Percentiles rank a stretch among this genome's conserved stretches.
Conservation (phyloP, 2,113 vertebrate genomes). For the Maccullochella peelii region DNA sequence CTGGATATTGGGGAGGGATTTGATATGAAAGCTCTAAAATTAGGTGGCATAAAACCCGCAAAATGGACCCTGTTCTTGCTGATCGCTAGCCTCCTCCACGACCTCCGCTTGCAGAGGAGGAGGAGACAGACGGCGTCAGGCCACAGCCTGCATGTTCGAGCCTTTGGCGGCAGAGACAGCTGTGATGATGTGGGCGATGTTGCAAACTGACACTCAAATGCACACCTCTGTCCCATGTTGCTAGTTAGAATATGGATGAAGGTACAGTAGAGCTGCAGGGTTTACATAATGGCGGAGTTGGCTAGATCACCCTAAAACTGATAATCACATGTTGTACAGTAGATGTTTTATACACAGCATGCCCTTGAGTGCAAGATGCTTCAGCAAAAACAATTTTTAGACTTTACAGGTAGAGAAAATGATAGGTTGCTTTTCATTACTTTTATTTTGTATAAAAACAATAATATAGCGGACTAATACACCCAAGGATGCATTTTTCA, state of each 20-base stretch:
- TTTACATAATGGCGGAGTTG: background rate
- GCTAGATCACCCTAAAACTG: background rate
- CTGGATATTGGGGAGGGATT: background rate
- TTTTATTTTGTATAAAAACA: background rate
- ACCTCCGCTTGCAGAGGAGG: slow-evolving; percentile 9
- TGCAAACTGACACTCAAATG: slow-evolving; percentile 20
- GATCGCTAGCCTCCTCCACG: background rate
- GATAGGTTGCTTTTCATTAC: background rate
- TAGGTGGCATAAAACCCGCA: background rate
- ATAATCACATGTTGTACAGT: background rate
- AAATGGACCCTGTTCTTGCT: background rate
- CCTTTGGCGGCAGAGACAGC: slow-evolving; percentile 22
- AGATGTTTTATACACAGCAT: background rate
- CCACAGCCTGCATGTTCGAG: slow-evolving; percentile 1
- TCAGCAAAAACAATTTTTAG: background rate
- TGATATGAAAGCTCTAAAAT: background rate
- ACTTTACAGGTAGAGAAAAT: background rate
- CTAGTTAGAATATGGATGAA: background rate
- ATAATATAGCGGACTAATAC: background rate
- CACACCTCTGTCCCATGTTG: background rate
- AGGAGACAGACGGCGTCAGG: background rate
- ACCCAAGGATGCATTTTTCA: background rate
- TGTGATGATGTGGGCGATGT: slow-evolving; percentile 29
- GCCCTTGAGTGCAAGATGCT: background rate
- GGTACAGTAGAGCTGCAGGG: background rate